Evolutionary conservation across 2,113 vertebrate species (phyloP).

Genomic region (Embiotoca jacksoni): DNA sequence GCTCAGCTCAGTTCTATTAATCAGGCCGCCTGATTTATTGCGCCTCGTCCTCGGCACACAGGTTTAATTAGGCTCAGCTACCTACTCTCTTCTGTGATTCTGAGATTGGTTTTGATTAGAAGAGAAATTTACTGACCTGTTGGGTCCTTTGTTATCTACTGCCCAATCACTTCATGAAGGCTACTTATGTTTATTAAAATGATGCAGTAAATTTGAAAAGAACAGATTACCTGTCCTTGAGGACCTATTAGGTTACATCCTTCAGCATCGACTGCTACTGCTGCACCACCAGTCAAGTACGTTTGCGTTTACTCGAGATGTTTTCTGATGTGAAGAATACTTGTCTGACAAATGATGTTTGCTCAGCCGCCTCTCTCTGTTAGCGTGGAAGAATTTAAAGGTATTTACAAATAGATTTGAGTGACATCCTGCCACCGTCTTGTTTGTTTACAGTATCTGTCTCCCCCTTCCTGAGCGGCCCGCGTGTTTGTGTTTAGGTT

Average conservation of each 20-base stretch:
- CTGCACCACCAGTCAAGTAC: neutral
- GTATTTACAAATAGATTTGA: constrained; percentile 56
- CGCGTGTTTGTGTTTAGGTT: constrained; percentile 78
- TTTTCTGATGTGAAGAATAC: constrained; percentile 15
- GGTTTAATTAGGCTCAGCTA: constrained; percentile 54
- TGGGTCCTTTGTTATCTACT: constrained; percentile 29
- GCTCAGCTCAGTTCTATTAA: constrained; percentile 86
- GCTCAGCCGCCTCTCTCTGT: constrained; percentile 41
- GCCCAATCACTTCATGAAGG: constrained; percentile 31
- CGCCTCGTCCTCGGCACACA: constrained; percentile 18
- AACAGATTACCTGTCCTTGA: constrained; percentile 10
- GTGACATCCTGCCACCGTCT: constrained; percentile 69
- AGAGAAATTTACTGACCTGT: constrained; percentile 3
- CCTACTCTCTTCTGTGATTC: constrained; percentile 27
- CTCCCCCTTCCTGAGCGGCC: constrained; percentile 54
- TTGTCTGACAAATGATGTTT: constrained; percentile 39
- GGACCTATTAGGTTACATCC: neutral
- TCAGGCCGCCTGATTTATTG: constrained; percentile 84
- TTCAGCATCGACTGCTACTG: neutral
- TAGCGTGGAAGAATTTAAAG: constrained; percentile 57
- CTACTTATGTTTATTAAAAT: constrained; percentile 30
- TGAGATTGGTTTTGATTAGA: constrained; percentile 14
- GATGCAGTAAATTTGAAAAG: constrained; percentile 1
- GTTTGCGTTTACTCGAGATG: neutral
- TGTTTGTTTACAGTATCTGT: constrained; percentile 79